Percentiles rank a stretch among this genome's conserved stretches.
Conservation (phyloP, 2,113 vertebrate species). For the Fregetta grallaria region DNA sequence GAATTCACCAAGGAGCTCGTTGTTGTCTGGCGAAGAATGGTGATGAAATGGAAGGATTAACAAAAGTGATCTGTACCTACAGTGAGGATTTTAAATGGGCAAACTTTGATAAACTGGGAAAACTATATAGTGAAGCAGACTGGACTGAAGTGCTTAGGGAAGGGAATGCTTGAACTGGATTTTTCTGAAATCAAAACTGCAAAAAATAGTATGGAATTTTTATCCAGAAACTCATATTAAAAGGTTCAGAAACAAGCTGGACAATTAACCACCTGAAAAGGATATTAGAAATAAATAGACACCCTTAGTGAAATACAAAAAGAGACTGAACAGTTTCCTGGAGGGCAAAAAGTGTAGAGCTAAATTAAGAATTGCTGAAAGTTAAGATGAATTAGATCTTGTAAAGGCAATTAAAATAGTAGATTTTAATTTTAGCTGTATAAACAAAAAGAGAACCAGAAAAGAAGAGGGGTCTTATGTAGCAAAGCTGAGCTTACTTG, state of each 20-base stretch:
- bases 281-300: background rate
- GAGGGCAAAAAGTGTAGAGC: background rate
- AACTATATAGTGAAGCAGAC: background rate
- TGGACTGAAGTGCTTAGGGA: background rate
- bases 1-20: background rate
- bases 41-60: background rate
- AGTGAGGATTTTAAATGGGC: background rate
- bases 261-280: background rate
- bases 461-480: background rate
- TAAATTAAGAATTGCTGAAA: background rate
- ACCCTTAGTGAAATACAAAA: background rate
- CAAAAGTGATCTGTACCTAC: background rate
- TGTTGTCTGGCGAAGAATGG: background rate
- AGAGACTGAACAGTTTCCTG: background rate
- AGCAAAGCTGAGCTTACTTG: background rate
- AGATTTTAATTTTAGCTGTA: background rate
- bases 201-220: background rate
- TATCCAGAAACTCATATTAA: background rate
- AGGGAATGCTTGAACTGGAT: background rate
- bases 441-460: background rate
- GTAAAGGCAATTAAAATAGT: background rate
- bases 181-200: background rate
- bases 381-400: background rate
- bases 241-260: background rate
- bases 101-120: background rate